Conservation (phyloP, 37 sponge, comb jelly and placozoan genomes). For the Chondrosia reniformis region DNA sequence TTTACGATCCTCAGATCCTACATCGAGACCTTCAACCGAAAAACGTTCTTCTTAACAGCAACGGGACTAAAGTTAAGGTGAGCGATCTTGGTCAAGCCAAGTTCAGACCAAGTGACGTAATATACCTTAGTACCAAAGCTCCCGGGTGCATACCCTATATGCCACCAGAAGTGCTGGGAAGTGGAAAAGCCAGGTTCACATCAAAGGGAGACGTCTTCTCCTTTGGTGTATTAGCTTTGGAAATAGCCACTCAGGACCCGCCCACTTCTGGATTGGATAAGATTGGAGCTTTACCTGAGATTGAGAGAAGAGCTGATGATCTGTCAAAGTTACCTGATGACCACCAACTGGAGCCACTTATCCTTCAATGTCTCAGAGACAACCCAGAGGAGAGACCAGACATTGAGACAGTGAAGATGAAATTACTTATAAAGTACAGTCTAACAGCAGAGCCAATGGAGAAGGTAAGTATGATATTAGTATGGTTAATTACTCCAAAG, state of each 20-base stretch:
- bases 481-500: too few species aligned
- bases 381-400: neutral
- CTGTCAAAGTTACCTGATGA: neutral
- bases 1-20: conserved; percentile 4
- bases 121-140: neutral
- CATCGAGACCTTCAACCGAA: neutral
- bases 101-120: neutral
- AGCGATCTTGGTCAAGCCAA: conserved; percentile 1
- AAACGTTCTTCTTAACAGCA: neutral
- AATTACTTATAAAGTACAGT: too few species aligned
- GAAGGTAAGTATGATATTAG: too few species aligned
- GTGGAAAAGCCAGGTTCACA: neutral
- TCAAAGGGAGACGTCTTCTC: neutral
- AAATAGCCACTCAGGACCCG: neutral
- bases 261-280: neutral
- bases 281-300: neutral
- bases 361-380: neutral
- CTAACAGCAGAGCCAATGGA: too few species aligned
- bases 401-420: conserved; percentile 5
- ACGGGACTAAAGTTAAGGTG: neutral
- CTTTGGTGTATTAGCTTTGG: neutral
- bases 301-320: neutral
- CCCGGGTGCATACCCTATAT: neutral
- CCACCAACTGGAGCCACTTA: neutral
- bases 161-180: conserved; percentile 2